Percentiles rank a stretch among this genome's conserved stretches.
These are phyloP conservation scores for Cebuella pygmaea DNA, from an alignment of 2,797 vertebrate species.

Conservation along the genomic window DNA sequence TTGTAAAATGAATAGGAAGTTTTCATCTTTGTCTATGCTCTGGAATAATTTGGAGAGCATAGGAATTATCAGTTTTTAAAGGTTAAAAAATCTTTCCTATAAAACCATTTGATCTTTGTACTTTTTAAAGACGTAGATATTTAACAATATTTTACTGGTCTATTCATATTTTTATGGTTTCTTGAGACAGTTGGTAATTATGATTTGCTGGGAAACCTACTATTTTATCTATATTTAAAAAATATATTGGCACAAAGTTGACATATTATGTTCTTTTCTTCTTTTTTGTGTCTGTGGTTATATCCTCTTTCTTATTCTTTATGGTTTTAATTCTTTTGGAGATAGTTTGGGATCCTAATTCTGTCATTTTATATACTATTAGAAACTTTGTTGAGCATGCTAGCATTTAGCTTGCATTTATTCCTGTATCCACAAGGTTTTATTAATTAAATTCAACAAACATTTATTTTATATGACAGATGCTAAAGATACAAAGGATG, in stretches of 20 bases:
- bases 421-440: not conserved
- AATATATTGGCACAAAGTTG: not conserved
- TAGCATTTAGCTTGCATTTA: not conserved
- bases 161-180: slow-evolving; percentile 20
- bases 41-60: not conserved
- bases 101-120: not conserved
- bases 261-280: not conserved
- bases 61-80: slow-evolving; percentile 27
- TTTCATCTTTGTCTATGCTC: slow-evolving; percentile 3
- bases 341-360: slow-evolving; percentile 11
- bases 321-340: not conserved
- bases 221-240: slow-evolving; percentile 46
- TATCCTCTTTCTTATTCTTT: slow-evolving; percentile 38
- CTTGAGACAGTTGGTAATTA: not conserved
- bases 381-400: slow-evolving; percentile 15
- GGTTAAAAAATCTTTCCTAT: not conserved
- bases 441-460: slow-evolving; percentile 48
- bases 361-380: slow-evolving; percentile 22
- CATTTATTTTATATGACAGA: slow-evolving; percentile 13
- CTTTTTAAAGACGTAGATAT: not conserved
- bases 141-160: slow-evolving; percentile 37
- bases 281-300: slow-evolving; percentile 13
- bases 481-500: not conserved
- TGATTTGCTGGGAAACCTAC: slow-evolving; percentile 14
- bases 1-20: not conserved